Evolutionary conservation across 2,113 vertebrate genomes (phyloP).

Genomic region (Steatornis caripensis): DNA sequence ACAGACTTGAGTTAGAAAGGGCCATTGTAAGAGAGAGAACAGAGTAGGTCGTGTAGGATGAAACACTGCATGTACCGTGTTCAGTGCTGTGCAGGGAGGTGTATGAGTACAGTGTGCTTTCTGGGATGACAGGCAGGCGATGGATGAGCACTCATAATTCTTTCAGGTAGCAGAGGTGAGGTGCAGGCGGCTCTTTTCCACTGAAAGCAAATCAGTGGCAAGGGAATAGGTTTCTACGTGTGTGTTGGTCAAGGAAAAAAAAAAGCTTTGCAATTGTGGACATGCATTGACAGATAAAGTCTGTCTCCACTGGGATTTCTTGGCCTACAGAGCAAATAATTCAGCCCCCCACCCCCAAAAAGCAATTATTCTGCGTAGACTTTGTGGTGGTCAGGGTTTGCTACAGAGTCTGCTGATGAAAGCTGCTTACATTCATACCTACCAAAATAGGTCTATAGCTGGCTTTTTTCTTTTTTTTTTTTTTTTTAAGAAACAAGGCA

Average conservation of each 20-base stretch:
- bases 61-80: fast-evolving
- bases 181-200: not conserved
- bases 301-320: not conserved
- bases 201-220: not conserved
- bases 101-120: fast-evolving
- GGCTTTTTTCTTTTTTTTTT: too few species aligned
- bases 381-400: not conserved
- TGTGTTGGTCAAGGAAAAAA: not conserved
- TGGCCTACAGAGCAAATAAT: not conserved
- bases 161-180: not conserved
- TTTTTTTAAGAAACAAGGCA: not conserved
- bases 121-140: fast-evolving
- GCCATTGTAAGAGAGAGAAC: not conserved
- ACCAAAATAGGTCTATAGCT: not conserved
- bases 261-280: not conserved
- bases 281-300: not conserved
- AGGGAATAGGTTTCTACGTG: fast-evolving
- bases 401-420: not conserved
- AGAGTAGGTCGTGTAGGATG: fast-evolving
- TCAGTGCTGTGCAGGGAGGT: not conserved
- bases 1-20: not conserved
- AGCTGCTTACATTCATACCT: not conserved
- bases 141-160: not conserved
- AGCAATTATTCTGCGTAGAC: not conserved
- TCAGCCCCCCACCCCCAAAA: fast-evolving